Base-by-base conservation (phyloP, 2,797 vertebrate species). In the Taenioides sp. region DNA sequence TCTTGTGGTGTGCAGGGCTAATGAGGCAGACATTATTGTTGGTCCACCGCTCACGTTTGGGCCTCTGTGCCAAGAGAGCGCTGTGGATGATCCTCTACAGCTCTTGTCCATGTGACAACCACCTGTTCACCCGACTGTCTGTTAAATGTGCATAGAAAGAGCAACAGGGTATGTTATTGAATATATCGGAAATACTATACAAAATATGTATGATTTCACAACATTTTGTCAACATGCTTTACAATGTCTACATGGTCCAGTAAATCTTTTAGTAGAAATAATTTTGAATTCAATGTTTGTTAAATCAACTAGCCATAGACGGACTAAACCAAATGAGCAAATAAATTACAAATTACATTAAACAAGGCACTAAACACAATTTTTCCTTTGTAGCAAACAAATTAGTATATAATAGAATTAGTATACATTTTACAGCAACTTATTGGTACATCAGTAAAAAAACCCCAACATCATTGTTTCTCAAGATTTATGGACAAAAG, bases 21-120 rank as follows among this genome's bases (percentile, higher is more conserved):
- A 89, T 84, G 83, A 86, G 83, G 81, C 81, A 74, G 84, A 83
- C 77, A 25, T 86, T 88, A 79, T 85, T 88, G 76, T 90, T 90
- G 89, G 89, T 84, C 0, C 1, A 66, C 52, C 50, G 37, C 76
- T 49, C 4, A 62, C 34, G 14, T 73, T 68, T 61, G 3, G 65
- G n/a, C 11, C 37, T 69, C 27, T 0, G 55, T 84, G 90, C 88
- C 84, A 89, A 84, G 71, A 82, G 86, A 87, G 81, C 83, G 84
- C 61, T 85, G 82, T 65, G 79, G 74, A 76, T 77, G 75, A 68
- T 85, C 54, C 7, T 52, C 73, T 71, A 66, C 77, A 71, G 80
- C 82, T 82, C 74, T 84, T 76, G 34, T 81, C 70, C 79, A 6
- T 55, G 69, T 65, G 76, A 85, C 69, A 82, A 79, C 88, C 84